A percentile compares a stretch with the other conserved stretches of the same genome.
These are phyloP conservation scores for Electrona antarctica DNA, from an alignment of 2,113 vertebrate species.

Conservation along the genomic window DNA sequence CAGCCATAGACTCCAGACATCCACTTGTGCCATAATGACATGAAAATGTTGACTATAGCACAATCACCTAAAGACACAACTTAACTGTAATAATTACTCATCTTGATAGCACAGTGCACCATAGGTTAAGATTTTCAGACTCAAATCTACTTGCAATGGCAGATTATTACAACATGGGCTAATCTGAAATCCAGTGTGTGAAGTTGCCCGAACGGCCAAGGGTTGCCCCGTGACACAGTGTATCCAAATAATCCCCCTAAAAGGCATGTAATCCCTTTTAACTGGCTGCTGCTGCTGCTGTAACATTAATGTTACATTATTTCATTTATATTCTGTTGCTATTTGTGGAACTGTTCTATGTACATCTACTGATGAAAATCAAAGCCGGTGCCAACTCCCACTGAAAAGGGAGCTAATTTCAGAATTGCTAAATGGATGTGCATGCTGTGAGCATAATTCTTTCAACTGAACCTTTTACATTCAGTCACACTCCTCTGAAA, in stretches of 20 bases:
- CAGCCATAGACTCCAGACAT: not conserved
- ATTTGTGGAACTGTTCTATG: not conserved
- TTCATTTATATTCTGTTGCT: conserved; percentile 17
- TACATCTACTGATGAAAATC: not conserved
- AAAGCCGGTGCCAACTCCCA: not conserved
- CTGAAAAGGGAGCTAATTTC: not conserved
- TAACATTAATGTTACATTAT: not conserved
- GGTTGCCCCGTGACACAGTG: no score
- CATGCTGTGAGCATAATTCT: not conserved
- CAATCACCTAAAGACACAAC: no score
- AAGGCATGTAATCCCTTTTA: conserved; percentile 17
- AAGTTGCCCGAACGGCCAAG: no score
- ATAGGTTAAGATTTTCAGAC: conserved; percentile 32
- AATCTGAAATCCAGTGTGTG: conserved; percentile 57
- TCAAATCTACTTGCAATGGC: conserved; percentile 43
- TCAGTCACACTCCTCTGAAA: not conserved
- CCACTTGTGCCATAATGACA: no score
- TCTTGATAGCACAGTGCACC: not conserved
- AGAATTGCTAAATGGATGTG: not conserved
- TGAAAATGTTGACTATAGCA: no score
- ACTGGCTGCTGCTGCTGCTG: not conserved
- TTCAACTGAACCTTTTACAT: conserved; percentile 1
- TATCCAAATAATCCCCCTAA: conserved; percentile 5
- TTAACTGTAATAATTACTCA: not conserved
- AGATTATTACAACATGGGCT: conserved; percentile 32